Evolutionary conservation across 1,140 invertebrate genomes (phyloP).

Genomic region (Acromyrmex heyeri): DNA sequence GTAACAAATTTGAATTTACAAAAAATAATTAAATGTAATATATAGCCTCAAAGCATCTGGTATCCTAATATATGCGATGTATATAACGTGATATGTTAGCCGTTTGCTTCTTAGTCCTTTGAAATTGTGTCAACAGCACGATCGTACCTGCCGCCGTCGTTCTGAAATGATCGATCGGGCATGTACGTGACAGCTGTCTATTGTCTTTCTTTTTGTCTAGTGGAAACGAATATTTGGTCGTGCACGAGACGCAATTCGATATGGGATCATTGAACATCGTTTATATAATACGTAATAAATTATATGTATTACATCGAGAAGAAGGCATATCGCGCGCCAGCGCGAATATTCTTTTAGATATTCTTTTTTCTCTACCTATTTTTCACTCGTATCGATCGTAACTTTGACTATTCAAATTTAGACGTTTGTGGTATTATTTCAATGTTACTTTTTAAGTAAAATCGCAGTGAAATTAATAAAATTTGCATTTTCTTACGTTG

Average conservation of each 20-base stretch:
- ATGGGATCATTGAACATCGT: slow-evolving; percentile 5
- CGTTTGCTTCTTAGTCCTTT: slow-evolving; percentile 2
- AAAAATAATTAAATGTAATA: too few relatives aligned
- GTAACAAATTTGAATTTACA: too few relatives aligned
- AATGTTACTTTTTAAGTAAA: background rate
- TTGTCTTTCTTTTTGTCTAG: slow-evolving; percentile 39
- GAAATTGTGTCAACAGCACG: slow-evolving; percentile 48
- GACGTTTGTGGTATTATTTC: background rate
- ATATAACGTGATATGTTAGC: background rate
- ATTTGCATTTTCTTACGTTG: background rate
- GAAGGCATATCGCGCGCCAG: background rate
- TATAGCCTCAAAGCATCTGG: too few relatives aligned
- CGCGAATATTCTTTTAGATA: slow-evolving; percentile 1
- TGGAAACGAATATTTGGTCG: slow-evolving; percentile 7
- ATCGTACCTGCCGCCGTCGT: slow-evolving; percentile 40
- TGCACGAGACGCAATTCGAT: slow-evolving; percentile 39
- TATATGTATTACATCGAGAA: background rate
- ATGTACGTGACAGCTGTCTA: slow-evolving; percentile 48
- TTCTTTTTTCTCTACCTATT: background rate
- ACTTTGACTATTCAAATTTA: background rate
- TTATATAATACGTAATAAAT: background rate
- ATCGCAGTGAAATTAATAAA: background rate
- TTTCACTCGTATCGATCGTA: slow-evolving; percentile 9
- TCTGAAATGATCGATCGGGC: slow-evolving; percentile 42
- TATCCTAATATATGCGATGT: background rate